A percentile compares a stretch with the other conserved stretches of the same genome.
phyloP scores from a whole-genome alignment of 2,888 invertebrate genomes.

The Morpho achilles region DNA sequence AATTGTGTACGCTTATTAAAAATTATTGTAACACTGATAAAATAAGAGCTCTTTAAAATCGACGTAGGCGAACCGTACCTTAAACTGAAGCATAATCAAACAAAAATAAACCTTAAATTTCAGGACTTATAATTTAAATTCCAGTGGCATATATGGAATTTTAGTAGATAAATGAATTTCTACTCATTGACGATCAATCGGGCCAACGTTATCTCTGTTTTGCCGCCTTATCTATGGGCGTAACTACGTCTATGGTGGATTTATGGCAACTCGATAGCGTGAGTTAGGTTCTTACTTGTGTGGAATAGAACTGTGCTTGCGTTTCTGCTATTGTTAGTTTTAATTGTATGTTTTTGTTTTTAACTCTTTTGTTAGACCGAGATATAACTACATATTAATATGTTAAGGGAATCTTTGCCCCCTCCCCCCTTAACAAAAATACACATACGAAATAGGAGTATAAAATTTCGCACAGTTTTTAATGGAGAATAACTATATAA shows the following conservation, averaged over 20 bases:
- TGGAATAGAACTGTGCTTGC: constrained; percentile 23
- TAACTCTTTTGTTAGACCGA: constrained; percentile 1
- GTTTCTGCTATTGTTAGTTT: constrained; percentile 20
- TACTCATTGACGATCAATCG: constrained; percentile 75
- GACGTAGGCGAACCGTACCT: constrained; percentile 39
- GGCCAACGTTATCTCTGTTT: constrained; percentile 66
- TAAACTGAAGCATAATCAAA: constrained; percentile 34
- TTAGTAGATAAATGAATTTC: constrained; percentile 71
- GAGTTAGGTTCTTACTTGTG: constrained; percentile 27
- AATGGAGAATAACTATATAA: too few species aligned
- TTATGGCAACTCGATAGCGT: constrained; percentile 41
- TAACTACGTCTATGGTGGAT: constrained; percentile 50
- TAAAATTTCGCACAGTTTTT: too few species aligned
- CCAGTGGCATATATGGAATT: constrained; percentile 24
- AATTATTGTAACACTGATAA: too few species aligned
- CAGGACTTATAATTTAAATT: constrained; percentile 30
- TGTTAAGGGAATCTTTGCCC: too few species aligned
- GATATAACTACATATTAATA: too few species aligned
- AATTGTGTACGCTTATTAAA: too few species aligned
- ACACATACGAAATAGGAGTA: too few species aligned
- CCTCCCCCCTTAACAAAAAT: too few species aligned
- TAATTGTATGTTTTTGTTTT: constrained; percentile 10
- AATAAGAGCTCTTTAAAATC: background rate
- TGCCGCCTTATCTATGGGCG: constrained; percentile 59
- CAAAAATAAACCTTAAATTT: constrained; percentile 18